Evolutionary conservation across 2,888 invertebrate species (phyloP), one percentile per base, ranked within the genome.

Genomic region (Beris morrisii): DNA sequence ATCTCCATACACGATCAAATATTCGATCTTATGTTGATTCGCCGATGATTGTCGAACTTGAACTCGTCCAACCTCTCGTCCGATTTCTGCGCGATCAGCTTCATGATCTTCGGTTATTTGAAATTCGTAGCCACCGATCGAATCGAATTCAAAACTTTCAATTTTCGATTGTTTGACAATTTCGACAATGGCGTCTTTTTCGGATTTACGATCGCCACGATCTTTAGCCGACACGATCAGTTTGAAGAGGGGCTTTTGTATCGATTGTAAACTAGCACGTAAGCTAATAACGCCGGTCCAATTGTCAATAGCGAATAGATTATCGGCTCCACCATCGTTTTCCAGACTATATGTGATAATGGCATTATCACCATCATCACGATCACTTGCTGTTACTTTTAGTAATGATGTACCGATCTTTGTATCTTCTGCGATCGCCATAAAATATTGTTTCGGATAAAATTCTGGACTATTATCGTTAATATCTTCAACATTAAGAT

Each of bases 401-500:
- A 92, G 79, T 71, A 95, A 79, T 53, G 84, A 83, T 31, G 86
- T 84, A 15, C 90, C 89, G 22, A 85, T 78, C 66, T 85, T 81
- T 44, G 86, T 81, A 75, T 90, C 87, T 73, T 91, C 90, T 44
- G 86, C 83, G 52, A 95, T 83, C 52, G 88, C 85, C 72, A 91
- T 85, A 76, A 94, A 90, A 79, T 97, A 97, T 74, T 88, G 86
- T 76, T 86, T 86, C 0, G 97, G 97, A 82, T 96, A 96, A 82
- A 97, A 96, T 74, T 88, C 86, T 0, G 97, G 97, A 73, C 87
- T 86, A 78, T 97, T 96, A 80, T 97, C 97, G 79, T 97, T 97
- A 12, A 93, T 87, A 81, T 97, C 97, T 68, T 88, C 83, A 15
- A 97, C 86, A 71, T 84, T 87, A 5, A 97, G 81, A 74, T 86